phyloP scores from a whole-genome alignment of 2,797 vertebrate genomes.

The Urosaurus nigricauda region DNA sequence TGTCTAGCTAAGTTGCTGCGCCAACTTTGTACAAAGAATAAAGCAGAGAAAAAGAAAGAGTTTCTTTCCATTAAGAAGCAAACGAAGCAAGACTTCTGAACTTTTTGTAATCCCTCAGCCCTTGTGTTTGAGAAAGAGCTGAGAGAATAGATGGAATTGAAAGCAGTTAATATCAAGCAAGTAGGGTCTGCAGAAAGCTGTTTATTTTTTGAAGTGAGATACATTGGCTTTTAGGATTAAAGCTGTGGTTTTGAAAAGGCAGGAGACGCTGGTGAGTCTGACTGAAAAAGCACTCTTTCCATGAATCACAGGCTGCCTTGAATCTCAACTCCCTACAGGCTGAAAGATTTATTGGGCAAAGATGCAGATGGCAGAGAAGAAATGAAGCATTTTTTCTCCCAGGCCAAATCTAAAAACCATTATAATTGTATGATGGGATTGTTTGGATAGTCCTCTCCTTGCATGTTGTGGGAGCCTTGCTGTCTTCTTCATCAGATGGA shows the following conservation, averaged over 20 bases:
- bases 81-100: background rate
- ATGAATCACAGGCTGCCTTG: constrained; percentile 17
- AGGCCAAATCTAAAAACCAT: background rate
- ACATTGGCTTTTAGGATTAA: constrained; percentile 50
- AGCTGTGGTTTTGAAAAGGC: constrained; percentile 19
- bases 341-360: constrained; percentile 34
- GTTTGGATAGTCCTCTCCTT: background rate
- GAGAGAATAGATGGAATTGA: constrained; percentile 20
- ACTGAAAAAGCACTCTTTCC: constrained; percentile 27
- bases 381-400: constrained; percentile 27
- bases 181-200: background rate
- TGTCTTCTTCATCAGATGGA: background rate
- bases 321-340: constrained; percentile 28
- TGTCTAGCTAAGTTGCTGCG: background rate
- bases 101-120: background rate
- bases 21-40: background rate
- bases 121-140: constrained; percentile 32
- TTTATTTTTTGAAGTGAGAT: constrained; percentile 52
- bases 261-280: rapidly evolving
- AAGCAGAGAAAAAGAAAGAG: background rate
- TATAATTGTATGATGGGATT: background rate
- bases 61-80: constrained; percentile 17
- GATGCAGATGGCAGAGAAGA: background rate
- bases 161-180: constrained; percentile 42
- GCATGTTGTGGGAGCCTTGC: background rate